These are phyloP conservation scores for Aphidoletes aphidimyza DNA, from an alignment of 2,888 invertebrate species.

Conservation along the genomic window DNA sequence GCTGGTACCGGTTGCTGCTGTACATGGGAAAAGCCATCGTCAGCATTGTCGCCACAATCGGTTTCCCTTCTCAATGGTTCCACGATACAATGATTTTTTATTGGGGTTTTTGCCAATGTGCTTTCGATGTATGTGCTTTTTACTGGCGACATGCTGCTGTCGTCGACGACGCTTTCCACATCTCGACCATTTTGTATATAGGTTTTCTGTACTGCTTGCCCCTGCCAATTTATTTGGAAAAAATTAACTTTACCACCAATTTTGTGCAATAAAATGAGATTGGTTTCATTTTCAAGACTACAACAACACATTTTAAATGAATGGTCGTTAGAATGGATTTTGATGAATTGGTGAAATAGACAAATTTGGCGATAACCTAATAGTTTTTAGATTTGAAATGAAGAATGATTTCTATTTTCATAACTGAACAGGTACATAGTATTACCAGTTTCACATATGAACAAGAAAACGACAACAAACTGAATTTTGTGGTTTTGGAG, in stretches of 20 bases:
- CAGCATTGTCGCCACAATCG: constrained; percentile 66
- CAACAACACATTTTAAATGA: too few species aligned
- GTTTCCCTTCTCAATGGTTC: constrained; percentile 55
- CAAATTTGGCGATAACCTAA: neutral
- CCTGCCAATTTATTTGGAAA: constrained; percentile 68
- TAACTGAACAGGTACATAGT: neutral
- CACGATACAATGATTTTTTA: constrained; percentile 64
- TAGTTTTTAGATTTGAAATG: neutral
- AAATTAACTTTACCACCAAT: constrained; percentile 59
- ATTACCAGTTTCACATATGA: too few species aligned
- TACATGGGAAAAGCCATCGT: constrained; percentile 68
- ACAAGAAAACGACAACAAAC: too few species aligned
- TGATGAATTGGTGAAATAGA: neutral
- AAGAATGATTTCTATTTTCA: constrained; percentile 39
- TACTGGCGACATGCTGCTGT: constrained; percentile 64
- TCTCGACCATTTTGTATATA: constrained; percentile 66
- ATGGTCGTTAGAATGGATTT: too few species aligned
- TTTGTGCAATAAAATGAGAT: too few species aligned
- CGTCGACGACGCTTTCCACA: constrained; percentile 65
- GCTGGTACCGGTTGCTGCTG: constrained; percentile 53
- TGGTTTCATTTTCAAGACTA: too few species aligned
- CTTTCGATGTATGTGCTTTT: constrained; percentile 60
- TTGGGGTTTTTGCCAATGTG: constrained; percentile 60
- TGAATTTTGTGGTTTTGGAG: too few species aligned
- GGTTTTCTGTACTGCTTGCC: constrained; percentile 64